Conservation (phyloP, 1,140 invertebrate genomes). For the Drosophila carrolli region DNA sequence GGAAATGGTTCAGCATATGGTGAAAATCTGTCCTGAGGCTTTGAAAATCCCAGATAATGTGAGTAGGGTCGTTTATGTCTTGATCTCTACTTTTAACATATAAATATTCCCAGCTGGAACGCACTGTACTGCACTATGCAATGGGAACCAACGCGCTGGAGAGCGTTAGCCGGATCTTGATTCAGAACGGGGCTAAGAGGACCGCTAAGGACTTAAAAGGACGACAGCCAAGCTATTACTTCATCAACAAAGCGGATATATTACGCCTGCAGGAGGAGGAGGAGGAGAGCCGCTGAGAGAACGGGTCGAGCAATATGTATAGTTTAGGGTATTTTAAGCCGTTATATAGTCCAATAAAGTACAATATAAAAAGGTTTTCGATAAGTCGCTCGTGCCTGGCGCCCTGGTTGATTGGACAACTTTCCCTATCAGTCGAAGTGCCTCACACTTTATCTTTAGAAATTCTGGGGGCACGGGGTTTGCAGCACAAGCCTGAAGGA, state of each 20-base stretch:
- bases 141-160: conserved; percentile 95
- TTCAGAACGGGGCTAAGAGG: conserved; percentile 92
- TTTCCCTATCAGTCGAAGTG: conserved; percentile 28
- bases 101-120: conserved; percentile 88
- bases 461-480: background rate
- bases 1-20: conserved; percentile 90
- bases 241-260: conserved; percentile 95
- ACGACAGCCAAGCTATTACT: conserved; percentile 95
- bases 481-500: background rate
- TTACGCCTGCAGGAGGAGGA: conserved; percentile 93
- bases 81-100: background rate
- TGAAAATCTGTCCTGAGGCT: conserved; percentile 89
- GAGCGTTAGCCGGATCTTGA: conserved; percentile 90
- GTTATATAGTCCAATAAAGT: conserved; percentile 63
- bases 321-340: conserved; percentile 51
- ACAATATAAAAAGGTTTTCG: conserved; percentile 1
- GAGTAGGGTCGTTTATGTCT: conserved; percentile 77
- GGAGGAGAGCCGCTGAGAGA: conserved; percentile 84
- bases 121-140: conserved; percentile 94
- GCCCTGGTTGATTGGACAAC: conserved; percentile 15
- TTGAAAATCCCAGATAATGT: conserved; percentile 94
- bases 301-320: conserved; percentile 16
- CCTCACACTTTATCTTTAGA: conserved; percentile 1
- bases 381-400: conserved; percentile 18
- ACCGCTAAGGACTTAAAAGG: conserved; percentile 94